Conservation (phyloP, 2,888 invertebrate species). For the Parasteatoda lunata region DNA sequence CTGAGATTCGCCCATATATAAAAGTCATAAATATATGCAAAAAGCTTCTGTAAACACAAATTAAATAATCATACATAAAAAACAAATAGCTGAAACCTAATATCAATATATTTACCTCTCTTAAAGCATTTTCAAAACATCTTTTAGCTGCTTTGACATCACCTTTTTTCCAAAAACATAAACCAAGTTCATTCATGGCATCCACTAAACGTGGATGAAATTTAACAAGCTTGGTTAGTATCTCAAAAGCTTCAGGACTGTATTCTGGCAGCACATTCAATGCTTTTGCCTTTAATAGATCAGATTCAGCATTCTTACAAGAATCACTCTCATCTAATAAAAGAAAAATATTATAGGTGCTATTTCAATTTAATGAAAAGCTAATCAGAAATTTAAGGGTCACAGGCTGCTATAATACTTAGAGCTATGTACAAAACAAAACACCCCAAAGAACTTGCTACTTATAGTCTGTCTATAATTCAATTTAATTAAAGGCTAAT, state of each 20-base stretch:
- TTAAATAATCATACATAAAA: too few species aligned
- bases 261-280: constrained; percentile 83
- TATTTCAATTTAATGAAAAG: too few species aligned
- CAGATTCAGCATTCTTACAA: constrained; percentile 77
- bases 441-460: too few species aligned
- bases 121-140: constrained; percentile 83
- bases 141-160: constrained; percentile 86
- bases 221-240: constrained; percentile 88
- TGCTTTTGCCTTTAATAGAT: constrained; percentile 83
- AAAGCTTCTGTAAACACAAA: too few species aligned
- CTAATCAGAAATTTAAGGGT: too few species aligned
- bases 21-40: too few species aligned
- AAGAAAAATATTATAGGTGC: background rate
- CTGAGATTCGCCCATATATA: too few species aligned
- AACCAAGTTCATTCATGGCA: constrained; percentile 92
- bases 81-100: too few species aligned
- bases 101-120: constrained; percentile 71
- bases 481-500: too few species aligned
- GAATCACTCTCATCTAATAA: constrained; percentile 71
- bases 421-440: too few species aligned
- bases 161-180: constrained; percentile 90
- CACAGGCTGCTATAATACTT: too few species aligned
- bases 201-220: constrained; percentile 85
- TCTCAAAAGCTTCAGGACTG: constrained; percentile 82
- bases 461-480: too few species aligned